These are phyloP conservation scores for Trichopoda pennipes DNA, from an alignment of 2,888 invertebrate species.

Conservation along the genomic window DNA sequence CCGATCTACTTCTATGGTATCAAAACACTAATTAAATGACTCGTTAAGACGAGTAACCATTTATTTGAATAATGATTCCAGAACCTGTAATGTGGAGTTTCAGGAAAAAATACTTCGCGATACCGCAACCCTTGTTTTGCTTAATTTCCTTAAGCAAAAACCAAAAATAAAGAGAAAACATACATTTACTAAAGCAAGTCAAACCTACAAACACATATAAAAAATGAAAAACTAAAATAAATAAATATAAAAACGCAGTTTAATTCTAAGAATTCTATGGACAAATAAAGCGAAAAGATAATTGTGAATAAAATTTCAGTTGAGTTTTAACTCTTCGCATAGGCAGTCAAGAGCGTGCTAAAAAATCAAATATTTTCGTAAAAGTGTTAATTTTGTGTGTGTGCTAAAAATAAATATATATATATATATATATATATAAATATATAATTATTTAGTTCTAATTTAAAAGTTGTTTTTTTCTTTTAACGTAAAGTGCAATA, in stretches of 20 bases:
- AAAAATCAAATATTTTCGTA: background rate
- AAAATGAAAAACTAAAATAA: conserved; percentile 13
- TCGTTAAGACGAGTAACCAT: conserved; percentile 10
- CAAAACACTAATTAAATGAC: background rate
- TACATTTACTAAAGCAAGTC: conserved; percentile 50
- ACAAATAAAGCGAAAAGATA: conserved; percentile 68
- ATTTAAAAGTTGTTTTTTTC: conserved; percentile 4
- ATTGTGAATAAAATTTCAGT: conserved; percentile 71
- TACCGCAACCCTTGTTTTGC: conserved; percentile 59
- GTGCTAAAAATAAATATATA: background rate
- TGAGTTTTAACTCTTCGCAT: conserved; percentile 77
- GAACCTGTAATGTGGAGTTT: too few relatives aligned
- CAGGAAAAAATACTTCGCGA: background rate
- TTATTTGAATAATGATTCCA: background rate
- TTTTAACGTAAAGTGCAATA: conserved; percentile 75
- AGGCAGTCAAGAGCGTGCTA: conserved; percentile 56
- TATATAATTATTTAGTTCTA: conserved; percentile 14
- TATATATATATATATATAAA: too few relatives aligned
- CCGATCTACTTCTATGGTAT: too few relatives aligned
- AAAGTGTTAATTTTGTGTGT: conserved; percentile 6
- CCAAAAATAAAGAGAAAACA: conserved; percentile 9
- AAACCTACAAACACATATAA: conserved; percentile 52
- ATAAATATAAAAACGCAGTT: conserved; percentile 70
- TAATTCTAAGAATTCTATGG: conserved; percentile 79
- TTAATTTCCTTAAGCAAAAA: conserved; percentile 51